Evolutionary conservation across 2,797 vertebrate species (phyloP), one percentile per base, ranked within the genome.

Genomic region (Pygocentrus nattereri): DNA sequence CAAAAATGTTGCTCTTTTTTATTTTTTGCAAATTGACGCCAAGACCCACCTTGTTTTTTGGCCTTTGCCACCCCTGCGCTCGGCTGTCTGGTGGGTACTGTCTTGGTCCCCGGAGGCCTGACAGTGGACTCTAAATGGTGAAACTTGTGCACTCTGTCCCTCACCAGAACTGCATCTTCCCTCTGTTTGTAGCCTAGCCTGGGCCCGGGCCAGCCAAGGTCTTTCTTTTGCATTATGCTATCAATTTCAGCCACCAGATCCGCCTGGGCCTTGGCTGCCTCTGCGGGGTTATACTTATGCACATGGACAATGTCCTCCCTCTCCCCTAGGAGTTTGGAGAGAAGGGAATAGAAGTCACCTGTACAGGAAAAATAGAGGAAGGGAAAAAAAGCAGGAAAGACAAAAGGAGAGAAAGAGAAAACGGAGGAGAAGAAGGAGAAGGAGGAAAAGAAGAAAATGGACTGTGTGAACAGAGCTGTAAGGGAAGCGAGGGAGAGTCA

Each of bases 101-200:
- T 91, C 91, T 85, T 93, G 94, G 89, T 95, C 87, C 94, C 93
- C 82, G 92, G 88, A 41, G 95, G 93, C 88, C 94, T 96, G 92
- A 95, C 50, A 54, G 94, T 96, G 82, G 95, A 93, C 86, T 97
- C 95, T 95, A 97, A 94, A 91, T 94, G 97, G 92, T 97, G 96
- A 92, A 98, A 98, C 92, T 94, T 97, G 94, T 97, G 97, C 93
- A 97, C 96, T 94, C 96, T 96, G 94, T 98, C 96, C 95, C 97
- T 96, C 93, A 94, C 90, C 91, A 98, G 94, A 90, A 96, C 83
- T 72, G 94, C 86, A 90, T 94, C 92, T 73, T 91, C 94, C 89
- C 94, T 94, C 83, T 93, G 93, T 85, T 92, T 91, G 84, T 84
- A 93, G 88, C 87, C 83, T 85, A 96, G 91, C 89, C 92, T 92